These are phyloP conservation scores for Enoplosus armatus DNA, from an alignment of 2,797 vertebrate genomes.

Conservation along the genomic window DNA sequence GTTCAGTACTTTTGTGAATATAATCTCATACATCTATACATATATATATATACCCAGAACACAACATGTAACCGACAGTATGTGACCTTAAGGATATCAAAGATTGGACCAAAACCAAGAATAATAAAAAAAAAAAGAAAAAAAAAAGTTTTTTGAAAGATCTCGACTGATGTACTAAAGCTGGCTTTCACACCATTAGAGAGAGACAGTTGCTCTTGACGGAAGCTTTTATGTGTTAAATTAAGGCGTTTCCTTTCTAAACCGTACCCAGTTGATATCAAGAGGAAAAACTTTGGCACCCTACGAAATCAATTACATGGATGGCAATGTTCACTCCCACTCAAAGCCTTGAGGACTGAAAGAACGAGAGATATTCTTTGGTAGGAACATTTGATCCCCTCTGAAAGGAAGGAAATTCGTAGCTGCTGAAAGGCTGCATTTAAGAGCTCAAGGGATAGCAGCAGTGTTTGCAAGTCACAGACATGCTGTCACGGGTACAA, in stretches of 20 bases:
- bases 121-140: not conserved
- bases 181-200: slow-evolving; percentile 37
- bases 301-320: slow-evolving; percentile 78
- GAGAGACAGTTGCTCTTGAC: slow-evolving; percentile 36
- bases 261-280: slow-evolving; percentile 53
- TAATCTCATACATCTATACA: not conserved
- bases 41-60: not conserved
- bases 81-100: slow-evolving; percentile 13
- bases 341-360: slow-evolving; percentile 70
- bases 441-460: slow-evolving; percentile 79
- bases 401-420: slow-evolving; percentile 78
- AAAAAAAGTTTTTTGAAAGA: too few species aligned
- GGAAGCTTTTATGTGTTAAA: slow-evolving; percentile 53
- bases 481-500: slow-evolving; percentile 73
- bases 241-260: slow-evolving; percentile 56
- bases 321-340: slow-evolving; percentile 68
- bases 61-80: not conserved
- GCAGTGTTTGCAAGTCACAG: slow-evolving; percentile 71
- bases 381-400: slow-evolving; percentile 81
- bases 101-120: slow-evolving; percentile 13
- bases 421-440: slow-evolving; percentile 81
- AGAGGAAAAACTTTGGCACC: slow-evolving; percentile 65
- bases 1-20: not conserved
- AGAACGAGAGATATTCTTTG: slow-evolving; percentile 69
- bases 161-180: slow-evolving; percentile 24